Evolutionary conservation across 2,113 vertebrate genomes (phyloP).

Genomic region (Psammodynastes pulverulentus): DNA sequence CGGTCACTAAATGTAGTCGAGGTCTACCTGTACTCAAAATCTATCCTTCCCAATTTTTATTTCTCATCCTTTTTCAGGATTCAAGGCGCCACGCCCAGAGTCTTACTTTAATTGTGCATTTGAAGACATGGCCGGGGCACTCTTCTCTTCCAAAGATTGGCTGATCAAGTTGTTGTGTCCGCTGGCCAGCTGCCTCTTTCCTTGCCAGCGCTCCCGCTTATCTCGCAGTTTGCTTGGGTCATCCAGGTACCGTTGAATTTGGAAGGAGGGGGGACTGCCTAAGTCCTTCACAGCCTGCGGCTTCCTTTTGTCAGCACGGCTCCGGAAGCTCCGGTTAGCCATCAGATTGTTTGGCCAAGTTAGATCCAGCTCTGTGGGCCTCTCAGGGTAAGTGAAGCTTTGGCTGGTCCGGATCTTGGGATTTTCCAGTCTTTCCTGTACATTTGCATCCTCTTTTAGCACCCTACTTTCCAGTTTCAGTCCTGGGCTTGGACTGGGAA

Average conservation of each 20-base stretch:
- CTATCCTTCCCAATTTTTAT: no score
- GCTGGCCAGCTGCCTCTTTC: conserved; percentile 64
- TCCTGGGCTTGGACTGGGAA: neutral
- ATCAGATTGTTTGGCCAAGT: conserved; percentile 15
- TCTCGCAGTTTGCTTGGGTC: conserved; percentile 72
- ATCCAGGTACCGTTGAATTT: conserved; percentile 77
- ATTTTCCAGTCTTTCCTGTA: neutral
- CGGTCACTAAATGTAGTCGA: no score
- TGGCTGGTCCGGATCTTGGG: conserved; percentile 51
- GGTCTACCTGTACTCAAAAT: neutral
- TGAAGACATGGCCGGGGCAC: neutral
- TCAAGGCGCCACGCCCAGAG: neutral
- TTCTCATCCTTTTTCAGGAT: neutral
- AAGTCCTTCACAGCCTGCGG: conserved; percentile 46
- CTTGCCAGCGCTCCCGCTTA: conserved; percentile 83
- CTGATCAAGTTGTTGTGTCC: conserved; percentile 58
- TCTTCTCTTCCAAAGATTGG: conserved; percentile 67
- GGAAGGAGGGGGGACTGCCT: conserved; percentile 60
- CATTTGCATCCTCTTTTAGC: accelerated
- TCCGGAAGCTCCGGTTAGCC: conserved; percentile 51
- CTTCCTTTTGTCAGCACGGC: conserved; percentile 22
- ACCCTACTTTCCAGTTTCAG: accelerated
- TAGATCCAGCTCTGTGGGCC: conserved; percentile 63
- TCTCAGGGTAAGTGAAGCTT: conserved; percentile 42
- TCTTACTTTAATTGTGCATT: conserved; percentile 63